phyloP scores from a whole-genome alignment of 2,888 invertebrate genomes.

The Cepaea hortensis region DNA sequence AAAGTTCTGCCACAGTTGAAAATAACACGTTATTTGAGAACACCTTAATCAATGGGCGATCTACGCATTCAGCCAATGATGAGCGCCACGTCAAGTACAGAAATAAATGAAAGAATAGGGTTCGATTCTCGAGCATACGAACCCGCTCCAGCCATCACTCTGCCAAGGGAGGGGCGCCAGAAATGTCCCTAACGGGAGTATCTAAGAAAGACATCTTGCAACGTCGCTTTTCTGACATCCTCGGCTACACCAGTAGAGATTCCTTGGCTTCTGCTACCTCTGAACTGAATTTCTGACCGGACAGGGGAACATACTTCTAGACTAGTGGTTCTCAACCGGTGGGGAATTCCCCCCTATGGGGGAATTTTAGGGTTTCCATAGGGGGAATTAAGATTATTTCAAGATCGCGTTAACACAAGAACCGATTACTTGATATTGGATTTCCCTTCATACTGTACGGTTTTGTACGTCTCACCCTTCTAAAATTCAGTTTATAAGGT shows the following conservation, averaged over 20 bases:
- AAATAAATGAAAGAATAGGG: not conserved
- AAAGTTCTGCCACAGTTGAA: no score
- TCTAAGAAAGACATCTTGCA: not conserved
- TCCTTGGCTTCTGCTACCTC: not conserved
- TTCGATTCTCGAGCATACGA: not conserved
- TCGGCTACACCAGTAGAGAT: not conserved
- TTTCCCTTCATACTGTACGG: no score
- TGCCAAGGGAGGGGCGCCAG: not conserved
- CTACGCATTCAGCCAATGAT: not conserved
- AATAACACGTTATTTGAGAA: not conserved
- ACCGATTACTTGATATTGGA: no score
- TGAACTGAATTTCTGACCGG: not conserved
- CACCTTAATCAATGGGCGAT: not conserved
- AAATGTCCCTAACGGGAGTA: not conserved
- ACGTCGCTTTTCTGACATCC: not conserved
- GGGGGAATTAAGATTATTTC: no score
- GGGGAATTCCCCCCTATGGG: no score
- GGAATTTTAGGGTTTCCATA: no score
- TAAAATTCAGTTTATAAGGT: no score
- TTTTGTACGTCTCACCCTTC: no score
- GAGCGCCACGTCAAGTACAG: not conserved
- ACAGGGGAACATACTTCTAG: no score
- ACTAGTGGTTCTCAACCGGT: no score
- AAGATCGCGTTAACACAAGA: no score
- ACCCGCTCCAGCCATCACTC: not conserved